Evolutionary conservation across 2,113 vertebrate species (phyloP), one percentile per base, ranked within the genome.

Genomic region (Donacobius atricapilla): DNA sequence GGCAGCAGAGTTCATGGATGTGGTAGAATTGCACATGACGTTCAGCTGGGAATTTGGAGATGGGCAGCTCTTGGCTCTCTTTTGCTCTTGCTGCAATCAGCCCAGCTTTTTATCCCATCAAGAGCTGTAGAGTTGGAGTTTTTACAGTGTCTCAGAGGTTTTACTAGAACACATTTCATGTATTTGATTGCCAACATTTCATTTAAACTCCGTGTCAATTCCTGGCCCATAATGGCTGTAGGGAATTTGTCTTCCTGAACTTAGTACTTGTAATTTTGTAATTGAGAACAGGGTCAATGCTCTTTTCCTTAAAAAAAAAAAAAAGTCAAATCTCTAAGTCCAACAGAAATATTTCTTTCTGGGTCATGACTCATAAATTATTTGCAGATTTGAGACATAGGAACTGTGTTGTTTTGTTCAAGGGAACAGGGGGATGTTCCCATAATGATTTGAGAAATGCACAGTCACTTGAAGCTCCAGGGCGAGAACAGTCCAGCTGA

Each of bases 1-100:
- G 4, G 23, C n/a, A 47, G 35, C 3, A 54, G 18, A 14, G 5
- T 45, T 48, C 5, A 2, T 1, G 5, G 23, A 13, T 18, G 17
- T 6, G 20, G 3, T 37, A 11, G 35, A 51, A 45, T 3, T 23
- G 16, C 0, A 12, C 3, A 0, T 20, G 12, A 6, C 7, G 8
- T 10, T 6, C 48, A 5, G 2, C 1, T 39, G 23, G 30, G 42
- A 17, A 7, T 57, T 23, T 20, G 18, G 23, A 31, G 4, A 8
- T n/a, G 5, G 15, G 30, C 3, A 33, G 9, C 1, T 45, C 1
- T 6, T 27, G 25, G 11, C 3, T 50, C 3, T 80, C 21, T 22
- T 54, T 35, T 45, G 24, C 5, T 11, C 3, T 27, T 30, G 7
- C 2, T 68, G 22, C 2, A 18, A 13, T 35, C 15, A 42, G 14